Base-by-base conservation (phyloP, 2,888 invertebrate genomes). In the Troides helena region DNA sequence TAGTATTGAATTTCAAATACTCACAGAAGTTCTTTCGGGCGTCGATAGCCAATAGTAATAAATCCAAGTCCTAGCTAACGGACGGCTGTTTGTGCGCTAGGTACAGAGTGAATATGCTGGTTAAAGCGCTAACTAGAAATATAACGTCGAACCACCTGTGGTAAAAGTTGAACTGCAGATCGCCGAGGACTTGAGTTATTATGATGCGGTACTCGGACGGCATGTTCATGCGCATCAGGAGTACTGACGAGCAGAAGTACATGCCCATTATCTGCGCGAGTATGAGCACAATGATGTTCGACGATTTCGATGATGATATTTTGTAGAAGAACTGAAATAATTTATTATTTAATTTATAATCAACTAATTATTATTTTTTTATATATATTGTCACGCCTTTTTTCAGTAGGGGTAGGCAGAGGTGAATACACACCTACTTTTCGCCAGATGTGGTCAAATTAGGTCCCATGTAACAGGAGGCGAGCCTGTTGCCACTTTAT, bases 71-170 rank as follows among this genome's bases (percentile, higher is more conserved):
- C 75, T 89, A 92, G 77, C 85, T 92, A 2, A 92, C 93, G n/a
- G 93, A 93, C n/a, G 95, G 95, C 79, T 96, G 96, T 81, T 98
- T 99, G 83, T 99, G 98, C 18, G 99, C 98, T 76, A 99, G 93
- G 92, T 99, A 99, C 68, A 99, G 91, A 74, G 99, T 98, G 74
- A 97, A 96, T 78, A 99, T 99, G 73, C 98, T 99, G 21, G 98
- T 97, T 57, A 99, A 87, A 0, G 99, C 99, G 82, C 98, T 98
- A 36, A 99, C 97, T 71, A 99, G 93, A 87, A 99, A 99, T 83
- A 99, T 99, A 6, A 99, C 99, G 88, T 99, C 99, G 86, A 99
- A 99, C 99, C 99, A 99, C 72, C 99, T 95, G 86, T 99, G 99
- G 85, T 99, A 99, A 93, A 99, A 99, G 85, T 98, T 99, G 81